A percentile compares a stretch with the other conserved stretches of the same genome.
Evolutionary conservation across 2,888 invertebrate species (phyloP).

Genomic region (Agonopterix subpropinquella): DNA sequence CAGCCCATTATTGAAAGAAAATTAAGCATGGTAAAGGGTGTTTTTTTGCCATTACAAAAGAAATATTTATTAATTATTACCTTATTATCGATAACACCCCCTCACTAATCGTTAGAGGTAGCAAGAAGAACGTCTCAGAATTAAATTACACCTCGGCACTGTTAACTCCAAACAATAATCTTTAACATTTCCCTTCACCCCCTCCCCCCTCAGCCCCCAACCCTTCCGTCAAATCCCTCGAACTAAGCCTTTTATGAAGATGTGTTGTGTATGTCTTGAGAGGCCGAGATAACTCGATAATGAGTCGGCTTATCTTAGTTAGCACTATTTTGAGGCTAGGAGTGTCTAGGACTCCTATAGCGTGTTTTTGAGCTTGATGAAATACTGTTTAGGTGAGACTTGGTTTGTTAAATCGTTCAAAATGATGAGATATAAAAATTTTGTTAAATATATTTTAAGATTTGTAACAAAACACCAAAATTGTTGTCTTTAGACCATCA

Average conservation of each 20-base stretch:
- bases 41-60: too few species aligned
- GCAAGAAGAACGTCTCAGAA: slow-evolving; percentile 40
- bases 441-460: too few species aligned
- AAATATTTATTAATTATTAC: too few species aligned
- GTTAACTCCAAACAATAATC: slow-evolving; percentile 69
- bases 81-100: slow-evolving; percentile 5
- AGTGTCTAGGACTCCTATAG: too few species aligned
- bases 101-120: slow-evolving; percentile 43
- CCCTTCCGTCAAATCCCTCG: slow-evolving; percentile 17
- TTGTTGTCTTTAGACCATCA: too few species aligned
- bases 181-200: slow-evolving; percentile 43
- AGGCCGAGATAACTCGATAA: slow-evolving; percentile 49
- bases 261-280: slow-evolving; percentile 40
- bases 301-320: slow-evolving; percentile 27
- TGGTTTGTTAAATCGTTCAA: too few species aligned
- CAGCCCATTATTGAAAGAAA: too few species aligned
- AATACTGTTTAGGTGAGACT: too few species aligned
- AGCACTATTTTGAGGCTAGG: neutral
- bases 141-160: slow-evolving; percentile 64
- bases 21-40: too few species aligned
- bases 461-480: too few species aligned
- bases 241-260: slow-evolving; percentile 49
- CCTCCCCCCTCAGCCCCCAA: slow-evolving; percentile 7
- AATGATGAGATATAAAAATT: too few species aligned
- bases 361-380: too few species aligned